Base-by-base conservation (phyloP, 2,888 invertebrate species). In the Stenurella melanura region DNA sequence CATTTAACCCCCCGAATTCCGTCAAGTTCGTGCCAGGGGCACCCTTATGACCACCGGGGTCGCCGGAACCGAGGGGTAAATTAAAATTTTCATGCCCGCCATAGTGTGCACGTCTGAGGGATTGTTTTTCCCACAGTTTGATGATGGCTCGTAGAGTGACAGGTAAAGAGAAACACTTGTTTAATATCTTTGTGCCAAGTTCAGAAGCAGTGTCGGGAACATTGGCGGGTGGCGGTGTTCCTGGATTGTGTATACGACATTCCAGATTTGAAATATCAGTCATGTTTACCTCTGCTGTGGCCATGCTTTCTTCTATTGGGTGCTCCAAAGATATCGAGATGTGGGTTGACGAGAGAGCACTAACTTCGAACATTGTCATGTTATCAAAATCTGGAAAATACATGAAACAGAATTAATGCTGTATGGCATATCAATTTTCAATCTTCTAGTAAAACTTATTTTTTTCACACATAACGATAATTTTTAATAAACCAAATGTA, bases 261-360 rank as follows among this genome's bases (percentile, higher is more conserved):
- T 94, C 93, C 0, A 97, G 92, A 79, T 94, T 93, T 0, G 95
- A 94, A 18, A 96, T 93, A 85, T 97, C 97, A 7, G 93, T 91
- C 71, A 98, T 91, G 88, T 97, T 95, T 79, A 98, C 92, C 88
- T 98, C 98, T 15, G 96, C 95, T 0, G 98, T 97, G 0, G 97
- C 96, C 93, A 98, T 95, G 78, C 96, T 95, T 89, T 97, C 97
- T 87, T 97, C 97, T 19, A 95, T 91, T 0, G 98, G 98, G 90
- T 98, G 97, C 88, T 98, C 97, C 87, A 98, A 93, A 10, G 96
- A 95, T 19, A 98, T 94, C 11, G 96, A 95, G 80, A 98, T 93
- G 89, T 96, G 96, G 79, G 96, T 95, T 92, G 96, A 95, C 0
- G 97, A 97, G 50, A 97, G 90, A 2, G 97, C 96, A 84, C 95